A percentile compares a stretch with the other conserved stretches of the same genome.
Conservation (phyloP, 1,140 invertebrate species). For the Drosophila sucinea region DNA sequence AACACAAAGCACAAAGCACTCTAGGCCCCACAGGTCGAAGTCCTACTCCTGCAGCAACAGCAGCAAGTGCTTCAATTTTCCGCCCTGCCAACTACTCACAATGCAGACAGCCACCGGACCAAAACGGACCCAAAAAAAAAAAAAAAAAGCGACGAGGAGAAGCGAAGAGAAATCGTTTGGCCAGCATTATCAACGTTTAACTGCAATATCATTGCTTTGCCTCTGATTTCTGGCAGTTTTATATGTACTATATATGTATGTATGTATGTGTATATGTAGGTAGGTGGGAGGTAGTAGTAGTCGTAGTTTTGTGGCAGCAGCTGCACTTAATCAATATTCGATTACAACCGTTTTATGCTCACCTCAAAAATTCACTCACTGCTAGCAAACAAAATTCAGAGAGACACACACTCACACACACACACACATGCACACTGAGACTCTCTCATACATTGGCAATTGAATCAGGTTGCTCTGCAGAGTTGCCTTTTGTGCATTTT, state of each 20-base stretch:
- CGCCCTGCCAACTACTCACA: conserved; percentile 68
- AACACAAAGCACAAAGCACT: conserved; percentile 48
- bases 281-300: background rate
- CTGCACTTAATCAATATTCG: conserved; percentile 79
- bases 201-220: conserved; percentile 63
- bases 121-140: conserved; percentile 34
- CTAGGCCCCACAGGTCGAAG: conserved; percentile 22
- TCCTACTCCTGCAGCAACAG: conserved; percentile 22
- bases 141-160: background rate
- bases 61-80: conserved; percentile 76
- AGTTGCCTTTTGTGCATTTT: conserved; percentile 44
- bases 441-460: conserved; percentile 55
- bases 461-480: conserved; percentile 60
- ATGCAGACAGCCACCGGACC: conserved; percentile 17
- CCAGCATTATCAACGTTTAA: conserved; percentile 75
- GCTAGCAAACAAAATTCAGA: conserved; percentile 26
- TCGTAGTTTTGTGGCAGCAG: conserved; percentile 34
- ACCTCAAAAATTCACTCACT: conserved; percentile 44
- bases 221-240: conserved; percentile 20
- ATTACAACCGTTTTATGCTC: conserved; percentile 59
- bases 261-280: background rate
- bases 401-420: conserved; percentile 19
- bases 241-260: conserved; percentile 3
- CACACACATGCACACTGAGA: conserved; percentile 21
- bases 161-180: conserved; percentile 33